Conservation (phyloP, 2,797 vertebrate genomes). For the Pristis pectinata region DNA sequence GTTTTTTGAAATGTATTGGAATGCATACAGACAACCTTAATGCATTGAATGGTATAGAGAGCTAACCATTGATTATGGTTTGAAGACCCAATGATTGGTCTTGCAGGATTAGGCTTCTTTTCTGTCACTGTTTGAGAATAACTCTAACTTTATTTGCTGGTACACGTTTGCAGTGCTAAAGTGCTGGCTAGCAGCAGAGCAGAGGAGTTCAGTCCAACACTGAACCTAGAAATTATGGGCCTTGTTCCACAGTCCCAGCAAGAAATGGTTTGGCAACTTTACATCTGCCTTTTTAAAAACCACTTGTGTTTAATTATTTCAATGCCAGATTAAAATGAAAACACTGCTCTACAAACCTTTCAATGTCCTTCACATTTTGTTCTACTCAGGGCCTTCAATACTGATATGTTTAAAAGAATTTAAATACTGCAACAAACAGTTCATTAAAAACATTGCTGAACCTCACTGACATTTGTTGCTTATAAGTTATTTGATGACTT, state of each 20-base stretch:
- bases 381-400: not conserved
- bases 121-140: not conserved
- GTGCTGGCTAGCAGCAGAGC: not conserved
- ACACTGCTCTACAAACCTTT: not conserved
- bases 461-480: not conserved
- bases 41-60: not conserved
- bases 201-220: not conserved
- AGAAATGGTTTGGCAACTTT: not conserved
- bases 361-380: not conserved
- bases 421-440: not conserved
- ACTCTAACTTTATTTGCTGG: not conserved
- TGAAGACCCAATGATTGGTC: not conserved
- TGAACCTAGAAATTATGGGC: not conserved
- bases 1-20: not conserved
- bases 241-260: not conserved
- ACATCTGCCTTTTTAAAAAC: not conserved
- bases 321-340: not conserved
- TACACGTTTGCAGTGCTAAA: not conserved
- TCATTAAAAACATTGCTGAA: not conserved
- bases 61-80: not conserved
- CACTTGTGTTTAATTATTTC: not conserved
- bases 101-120: not conserved
- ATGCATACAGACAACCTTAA: not conserved
- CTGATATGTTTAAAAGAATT: not conserved
- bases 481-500: not conserved